phyloP scores from a whole-genome alignment of 2,113 vertebrate species.

The Petrocephalus zakoni region DNA sequence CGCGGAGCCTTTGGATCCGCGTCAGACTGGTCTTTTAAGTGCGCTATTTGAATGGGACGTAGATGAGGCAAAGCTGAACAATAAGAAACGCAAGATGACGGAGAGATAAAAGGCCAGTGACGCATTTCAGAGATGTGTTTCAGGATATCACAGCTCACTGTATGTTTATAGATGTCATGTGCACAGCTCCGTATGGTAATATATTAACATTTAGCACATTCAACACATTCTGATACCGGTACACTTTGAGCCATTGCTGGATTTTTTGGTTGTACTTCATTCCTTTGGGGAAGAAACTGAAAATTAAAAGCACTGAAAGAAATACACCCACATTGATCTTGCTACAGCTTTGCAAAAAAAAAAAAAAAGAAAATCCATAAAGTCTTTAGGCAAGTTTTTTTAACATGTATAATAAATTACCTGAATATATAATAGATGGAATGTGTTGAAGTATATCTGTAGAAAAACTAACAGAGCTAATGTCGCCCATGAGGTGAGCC shows the following conservation, averaged over 20 bases:
- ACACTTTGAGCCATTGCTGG: neutral
- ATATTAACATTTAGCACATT: neutral
- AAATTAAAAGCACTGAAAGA: slow-evolving; percentile 6
- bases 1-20: neutral
- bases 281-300: neutral
- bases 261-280: neutral
- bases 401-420: slow-evolving; percentile 12
- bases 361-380: slow-evolving; percentile 1
- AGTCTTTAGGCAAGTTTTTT: slow-evolving; percentile 6
- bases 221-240: neutral
- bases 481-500: neutral
- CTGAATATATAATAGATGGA: slow-evolving; percentile 1
- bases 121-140: neutral
- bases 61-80: neutral
- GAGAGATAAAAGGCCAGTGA: neutral
- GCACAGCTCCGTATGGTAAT: neutral
- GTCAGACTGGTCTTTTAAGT: neutral
- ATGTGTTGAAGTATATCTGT: neutral
- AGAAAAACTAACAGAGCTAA: neutral
- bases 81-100: neutral
- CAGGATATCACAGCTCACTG: neutral
- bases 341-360: neutral
- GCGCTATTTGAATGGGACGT: neutral
- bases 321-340: neutral
- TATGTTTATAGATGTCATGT: neutral